Evolutionary conservation across 1,140 invertebrate genomes (phyloP).

Genomic region (Sweltsa coloradensis): DNA sequence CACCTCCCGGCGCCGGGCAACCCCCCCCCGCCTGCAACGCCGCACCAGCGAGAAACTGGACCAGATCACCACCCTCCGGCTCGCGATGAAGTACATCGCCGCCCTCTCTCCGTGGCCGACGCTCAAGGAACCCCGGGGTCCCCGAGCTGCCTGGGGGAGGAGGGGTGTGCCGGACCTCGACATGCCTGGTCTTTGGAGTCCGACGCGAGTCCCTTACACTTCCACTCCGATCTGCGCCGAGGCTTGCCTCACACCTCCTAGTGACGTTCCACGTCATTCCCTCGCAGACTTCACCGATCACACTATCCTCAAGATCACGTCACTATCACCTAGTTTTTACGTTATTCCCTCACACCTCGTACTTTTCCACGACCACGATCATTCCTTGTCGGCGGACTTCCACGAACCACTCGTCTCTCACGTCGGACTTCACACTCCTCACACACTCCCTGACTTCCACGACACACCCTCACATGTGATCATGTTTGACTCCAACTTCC

Average conservation of each 20-base stretch:
- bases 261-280: slow-evolving; percentile 2
- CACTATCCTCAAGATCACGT: too few species aligned
- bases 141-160: too few species aligned
- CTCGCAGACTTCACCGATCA: not conserved
- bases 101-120: slow-evolving; percentile 7
- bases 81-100: slow-evolving; percentile 66
- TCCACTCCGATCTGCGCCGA: slow-evolving; percentile 2
- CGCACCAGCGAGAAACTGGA: slow-evolving; percentile 59
- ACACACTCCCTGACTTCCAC: too few species aligned
- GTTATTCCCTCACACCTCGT: not conserved
- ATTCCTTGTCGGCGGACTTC: too few species aligned
- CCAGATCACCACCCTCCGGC: slow-evolving; percentile 73
- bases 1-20: slow-evolving; percentile 17
- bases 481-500: too few species aligned
- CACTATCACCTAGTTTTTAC: too few species aligned
- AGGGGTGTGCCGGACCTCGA: not conserved
- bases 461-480: too few species aligned
- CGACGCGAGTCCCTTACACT: not conserved
- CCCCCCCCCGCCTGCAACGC: slow-evolving; percentile 23
- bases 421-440: too few species aligned
- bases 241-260: slow-evolving; percentile 5
- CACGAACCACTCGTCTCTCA: too few species aligned
- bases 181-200: not conserved
- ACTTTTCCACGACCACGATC: slow-evolving; percentile 3
- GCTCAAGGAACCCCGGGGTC: not conserved